phyloP scores from a whole-genome alignment of 2,113 vertebrate species.

The Xiphorhynchus elegans region DNA sequence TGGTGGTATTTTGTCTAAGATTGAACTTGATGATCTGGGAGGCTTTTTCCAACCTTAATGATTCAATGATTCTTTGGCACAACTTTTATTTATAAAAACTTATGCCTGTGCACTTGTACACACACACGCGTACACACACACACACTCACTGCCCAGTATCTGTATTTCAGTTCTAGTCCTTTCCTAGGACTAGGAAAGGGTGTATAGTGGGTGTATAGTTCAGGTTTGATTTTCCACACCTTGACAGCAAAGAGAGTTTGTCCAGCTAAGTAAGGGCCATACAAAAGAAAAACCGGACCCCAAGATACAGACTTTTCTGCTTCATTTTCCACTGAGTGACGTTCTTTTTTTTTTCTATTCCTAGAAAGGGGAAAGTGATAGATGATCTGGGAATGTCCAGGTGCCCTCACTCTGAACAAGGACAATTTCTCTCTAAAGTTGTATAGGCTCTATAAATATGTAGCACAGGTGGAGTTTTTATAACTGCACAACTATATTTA shows the following conservation, averaged over 20 bases:
- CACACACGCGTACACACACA: too few species aligned
- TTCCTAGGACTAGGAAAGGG: not conserved
- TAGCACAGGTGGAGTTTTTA: not conserved
- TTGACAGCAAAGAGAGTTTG: not conserved
- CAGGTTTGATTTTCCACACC: not conserved
- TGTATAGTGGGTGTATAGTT: accelerated
- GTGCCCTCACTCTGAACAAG: not conserved
- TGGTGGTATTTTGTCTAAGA: accelerated
- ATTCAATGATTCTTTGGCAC: not conserved
- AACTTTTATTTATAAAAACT: not conserved
- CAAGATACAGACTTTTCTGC: not conserved
- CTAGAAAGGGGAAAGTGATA: not conserved
- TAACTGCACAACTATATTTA: not conserved
- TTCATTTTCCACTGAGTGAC: not conserved
- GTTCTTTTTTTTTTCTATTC: not conserved
- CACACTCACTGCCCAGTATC: accelerated
- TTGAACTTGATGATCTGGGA: not conserved
- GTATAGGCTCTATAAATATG: not conserved
- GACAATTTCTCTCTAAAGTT: not conserved
- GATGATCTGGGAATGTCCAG: not conserved
- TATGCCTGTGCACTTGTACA: not conserved
- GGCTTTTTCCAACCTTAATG: not conserved
- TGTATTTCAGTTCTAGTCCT: not conserved
- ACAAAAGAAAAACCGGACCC: not conserved
- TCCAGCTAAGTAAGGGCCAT: not conserved